A percentile compares a stretch with the other conserved stretches of the same genome.
Conservation (phyloP, 1,140 invertebrate species). For the Drosophila biarmipes region DNA sequence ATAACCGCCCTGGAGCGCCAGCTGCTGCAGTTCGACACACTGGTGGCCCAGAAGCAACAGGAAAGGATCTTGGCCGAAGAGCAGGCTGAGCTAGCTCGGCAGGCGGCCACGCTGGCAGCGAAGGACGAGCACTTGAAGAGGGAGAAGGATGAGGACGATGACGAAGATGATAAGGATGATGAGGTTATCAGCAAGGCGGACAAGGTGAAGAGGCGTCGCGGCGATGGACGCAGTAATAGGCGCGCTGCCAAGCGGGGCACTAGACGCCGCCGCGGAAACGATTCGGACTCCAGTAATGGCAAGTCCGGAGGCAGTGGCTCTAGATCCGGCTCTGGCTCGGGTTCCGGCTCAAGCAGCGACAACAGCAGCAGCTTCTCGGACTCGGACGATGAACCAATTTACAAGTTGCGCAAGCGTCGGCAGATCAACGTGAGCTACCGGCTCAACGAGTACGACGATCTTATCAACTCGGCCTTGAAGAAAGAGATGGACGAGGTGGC, state of each 20-base stretch:
- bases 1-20: constrained; percentile 89
- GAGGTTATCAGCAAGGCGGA: constrained; percentile 46
- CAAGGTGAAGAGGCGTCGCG: constrained; percentile 66
- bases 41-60: constrained; percentile 89
- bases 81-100: constrained; percentile 67
- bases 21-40: constrained; percentile 87
- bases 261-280: constrained; percentile 54
- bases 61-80: constrained; percentile 89
- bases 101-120: constrained; percentile 37
- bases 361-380: constrained; percentile 86
- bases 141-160: constrained; percentile 25
- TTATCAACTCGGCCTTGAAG: constrained; percentile 96
- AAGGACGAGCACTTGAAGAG: constrained; percentile 14
- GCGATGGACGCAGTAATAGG: constrained; percentile 75
- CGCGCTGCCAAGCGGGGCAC: constrained; percentile 61
- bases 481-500: constrained; percentile 90
- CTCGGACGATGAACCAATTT: constrained; percentile 90
- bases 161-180: constrained; percentile 47
- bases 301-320: constrained; percentile 45
- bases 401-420: constrained; percentile 91
- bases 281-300: constrained; percentile 37
- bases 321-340: constrained; percentile 6
- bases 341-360: constrained; percentile 29
- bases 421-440: constrained; percentile 92
- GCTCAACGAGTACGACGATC: constrained; percentile 96